phyloP scores from a whole-genome alignment of 2,888 invertebrate species.

The Subacronicta megacephala region DNA sequence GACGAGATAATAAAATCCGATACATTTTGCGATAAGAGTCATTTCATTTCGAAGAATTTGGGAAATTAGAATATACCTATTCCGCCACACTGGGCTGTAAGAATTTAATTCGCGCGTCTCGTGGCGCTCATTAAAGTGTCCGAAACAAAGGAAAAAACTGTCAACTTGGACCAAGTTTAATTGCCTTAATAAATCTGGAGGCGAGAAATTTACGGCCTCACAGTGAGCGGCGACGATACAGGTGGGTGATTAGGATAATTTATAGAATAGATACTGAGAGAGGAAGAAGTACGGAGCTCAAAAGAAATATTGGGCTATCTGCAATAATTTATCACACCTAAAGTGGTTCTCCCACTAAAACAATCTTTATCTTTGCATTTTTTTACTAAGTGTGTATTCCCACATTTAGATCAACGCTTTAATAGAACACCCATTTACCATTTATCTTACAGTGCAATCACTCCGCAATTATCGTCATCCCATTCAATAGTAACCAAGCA shows the following conservation, averaged over 20 bases:
- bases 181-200: constrained; percentile 86
- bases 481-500: no score
- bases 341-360: neutral
- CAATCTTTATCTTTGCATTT: neutral
- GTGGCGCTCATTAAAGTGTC: constrained; percentile 80
- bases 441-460: no score
- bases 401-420: no score
- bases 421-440: no score
- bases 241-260: constrained; percentile 43
- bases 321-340: neutral
- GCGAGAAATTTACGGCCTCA: constrained; percentile 63
- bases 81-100: constrained; percentile 38
- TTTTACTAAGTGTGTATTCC: no score
- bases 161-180: constrained; percentile 86
- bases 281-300: neutral
- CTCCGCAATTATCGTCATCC: no score
- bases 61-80: constrained; percentile 25
- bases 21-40: constrained; percentile 12
- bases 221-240: constrained; percentile 55
- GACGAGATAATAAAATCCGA: neutral
- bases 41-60: constrained; percentile 25
- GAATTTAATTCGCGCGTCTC: constrained; percentile 72
- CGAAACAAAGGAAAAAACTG: constrained; percentile 85
- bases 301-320: neutral
- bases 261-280: constrained; percentile 26